These are phyloP conservation scores for Carassius carassius DNA, from an alignment of 2,113 vertebrate species.

Conservation along the genomic window DNA sequence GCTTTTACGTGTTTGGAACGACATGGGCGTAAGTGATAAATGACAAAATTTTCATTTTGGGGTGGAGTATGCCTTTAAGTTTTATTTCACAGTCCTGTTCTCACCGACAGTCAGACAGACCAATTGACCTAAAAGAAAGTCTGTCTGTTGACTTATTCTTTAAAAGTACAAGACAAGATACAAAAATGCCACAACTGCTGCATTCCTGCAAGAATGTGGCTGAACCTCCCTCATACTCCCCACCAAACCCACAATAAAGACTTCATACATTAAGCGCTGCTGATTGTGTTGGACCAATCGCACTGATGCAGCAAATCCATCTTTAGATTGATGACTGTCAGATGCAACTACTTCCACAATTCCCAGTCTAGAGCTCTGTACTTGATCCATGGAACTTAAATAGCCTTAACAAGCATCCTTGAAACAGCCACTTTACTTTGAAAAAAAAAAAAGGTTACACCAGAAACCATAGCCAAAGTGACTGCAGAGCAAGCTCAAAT, in stretches of 20 bases:
- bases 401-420: slow-evolving; percentile 27
- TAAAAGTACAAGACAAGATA: background rate
- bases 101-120: background rate
- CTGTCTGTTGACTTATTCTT: background rate
- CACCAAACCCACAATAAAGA: background rate
- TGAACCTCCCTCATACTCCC: background rate
- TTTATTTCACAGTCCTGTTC: background rate
- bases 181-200: background rate
- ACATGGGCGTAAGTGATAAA: too few relatives aligned
- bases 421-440: background rate
- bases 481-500: background rate
- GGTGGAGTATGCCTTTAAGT: too few relatives aligned
- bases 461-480: background rate
- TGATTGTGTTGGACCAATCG: background rate
- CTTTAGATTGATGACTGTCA: slow-evolving; percentile 26
- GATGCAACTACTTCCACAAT: slow-evolving; percentile 34
- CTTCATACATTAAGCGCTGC: slow-evolving; percentile 3
- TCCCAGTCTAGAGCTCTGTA: background rate
- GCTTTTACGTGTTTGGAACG: too few relatives aligned
- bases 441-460: background rate
- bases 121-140: background rate
- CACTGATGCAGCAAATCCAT: background rate
- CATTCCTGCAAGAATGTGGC: background rate
- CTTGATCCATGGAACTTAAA: background rate
- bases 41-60: too few relatives aligned